Evolutionary conservation across 2,888 invertebrate genomes (phyloP), one percentile per base, ranked within the genome.

Genomic region (Callyntrura sp.): DNA sequence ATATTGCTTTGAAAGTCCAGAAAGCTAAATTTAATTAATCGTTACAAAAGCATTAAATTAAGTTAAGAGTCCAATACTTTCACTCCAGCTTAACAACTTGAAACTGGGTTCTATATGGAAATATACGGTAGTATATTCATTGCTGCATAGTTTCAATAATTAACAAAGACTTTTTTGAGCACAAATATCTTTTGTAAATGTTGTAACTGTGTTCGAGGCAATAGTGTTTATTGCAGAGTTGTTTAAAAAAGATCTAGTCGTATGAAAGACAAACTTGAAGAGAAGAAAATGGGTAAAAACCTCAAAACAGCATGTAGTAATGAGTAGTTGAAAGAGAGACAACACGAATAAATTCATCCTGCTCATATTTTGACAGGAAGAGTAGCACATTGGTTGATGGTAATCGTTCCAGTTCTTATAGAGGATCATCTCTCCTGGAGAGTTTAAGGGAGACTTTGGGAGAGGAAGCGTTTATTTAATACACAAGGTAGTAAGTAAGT

Each of bases 331-430:
- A 68, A 70, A 57, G 43, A 60, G 20, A 73, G 43, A 85, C 57
- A 60, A 68, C 73, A 78, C 51, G 55, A 60, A 62, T 79, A 73
- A 68, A 81, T 83, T 84, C 79, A 48, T 85, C 70, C 84, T 70
- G 62, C 76, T 86, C 83, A 83, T 83, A 90, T 90, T 90, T 90
- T 90, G 90, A 90, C 90, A 90, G 90, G 86, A 83, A 86, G 86
- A 90, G 90, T 78, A 82, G 86, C 86, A 68, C 79, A 65, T 28
- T 20, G 57, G 35, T 51, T 82, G 43, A 51, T 70, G 43, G 68
- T 70, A 70, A 70, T 65, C 55, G 70, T 70, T 84, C 65, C 70
- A 79, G 43, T 68, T 60, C 81, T 81, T 65, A 73, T 76, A n/a
- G 4, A 76, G 57, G 48, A 86, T 62, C 0, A 82, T 88, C 70